phyloP scores from a whole-genome alignment of 2,797 vertebrate species.

The Tachyglossus aculeatus region DNA sequence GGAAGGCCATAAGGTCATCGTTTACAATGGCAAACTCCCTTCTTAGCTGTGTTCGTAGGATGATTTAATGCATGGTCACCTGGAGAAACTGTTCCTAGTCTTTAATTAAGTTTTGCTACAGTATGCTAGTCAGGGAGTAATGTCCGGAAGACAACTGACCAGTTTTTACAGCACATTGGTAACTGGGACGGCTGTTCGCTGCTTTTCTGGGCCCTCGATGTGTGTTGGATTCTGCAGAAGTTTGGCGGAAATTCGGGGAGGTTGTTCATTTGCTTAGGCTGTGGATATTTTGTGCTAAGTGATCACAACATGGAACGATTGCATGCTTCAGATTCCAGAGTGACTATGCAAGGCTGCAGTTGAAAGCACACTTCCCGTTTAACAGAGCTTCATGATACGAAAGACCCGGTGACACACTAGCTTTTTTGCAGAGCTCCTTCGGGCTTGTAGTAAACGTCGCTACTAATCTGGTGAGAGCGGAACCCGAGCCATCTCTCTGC shows the following conservation, averaged over 20 bases:
- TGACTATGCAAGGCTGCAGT: conserved; percentile 62
- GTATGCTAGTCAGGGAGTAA: conserved; percentile 51
- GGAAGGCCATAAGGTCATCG: conserved; percentile 58
- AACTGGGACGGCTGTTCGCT: background rate
- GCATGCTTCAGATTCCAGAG: conserved; percentile 75
- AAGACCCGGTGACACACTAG: conserved; percentile 51
- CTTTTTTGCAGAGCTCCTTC: conserved; percentile 30
- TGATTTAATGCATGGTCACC: conserved; percentile 62
- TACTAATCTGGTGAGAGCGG: conserved; percentile 23
- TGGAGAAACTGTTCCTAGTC: conserved; percentile 53
- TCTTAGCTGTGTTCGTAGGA: conserved; percentile 59
- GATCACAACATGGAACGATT: conserved; percentile 55
- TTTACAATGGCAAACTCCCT: conserved; percentile 42
- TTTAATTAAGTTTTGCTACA: conserved; percentile 54
- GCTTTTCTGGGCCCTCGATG: background rate
- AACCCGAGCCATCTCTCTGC: conserved; percentile 50
- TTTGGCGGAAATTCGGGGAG: conserved; percentile 24
- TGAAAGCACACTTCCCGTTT: conserved; percentile 51
- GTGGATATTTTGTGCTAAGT: conserved; percentile 65
- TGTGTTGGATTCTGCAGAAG: background rate
- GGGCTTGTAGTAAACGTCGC: conserved; percentile 25
- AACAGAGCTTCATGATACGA: conserved; percentile 24
- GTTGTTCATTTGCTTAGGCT: conserved; percentile 59
- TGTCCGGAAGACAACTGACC: conserved; percentile 35
- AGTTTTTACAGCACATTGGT: conserved; percentile 35